Conservation (phyloP, 2,888 invertebrate species). For the Plagodis pulveraria region DNA sequence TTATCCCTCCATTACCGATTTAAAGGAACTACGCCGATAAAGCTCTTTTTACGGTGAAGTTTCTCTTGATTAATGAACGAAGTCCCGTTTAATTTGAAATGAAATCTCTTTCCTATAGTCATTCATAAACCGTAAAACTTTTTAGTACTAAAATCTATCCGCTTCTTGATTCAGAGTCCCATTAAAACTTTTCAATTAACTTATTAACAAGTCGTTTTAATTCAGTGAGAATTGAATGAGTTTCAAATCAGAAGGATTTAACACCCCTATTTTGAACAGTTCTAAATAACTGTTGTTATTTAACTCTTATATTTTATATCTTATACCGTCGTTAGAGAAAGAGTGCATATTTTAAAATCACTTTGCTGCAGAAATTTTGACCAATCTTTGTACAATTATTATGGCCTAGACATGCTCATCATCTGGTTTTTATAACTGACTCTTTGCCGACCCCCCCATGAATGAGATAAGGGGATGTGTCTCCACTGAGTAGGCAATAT, state of each 20-base stretch:
- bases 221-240: slow-evolving; percentile 7
- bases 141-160: slow-evolving; percentile 12
- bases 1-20: slow-evolving; percentile 9
- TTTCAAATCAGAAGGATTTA: neutral
- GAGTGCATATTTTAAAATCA: neutral
- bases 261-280: neutral
- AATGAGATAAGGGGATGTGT: too few species aligned
- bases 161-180: neutral
- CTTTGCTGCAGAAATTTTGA: too few species aligned
- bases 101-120: slow-evolving; percentile 13
- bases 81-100: slow-evolving; percentile 15
- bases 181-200: slow-evolving; percentile 16
- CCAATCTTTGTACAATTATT: too few species aligned
- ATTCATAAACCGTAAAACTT: slow-evolving; percentile 23
- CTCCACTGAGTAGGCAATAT: too few species aligned
- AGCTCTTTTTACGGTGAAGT: slow-evolving; percentile 9
- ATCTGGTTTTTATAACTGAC: too few species aligned
- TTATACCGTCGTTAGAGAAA: neutral
- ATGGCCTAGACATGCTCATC: too few species aligned
- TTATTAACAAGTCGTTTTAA: slow-evolving; percentile 5
- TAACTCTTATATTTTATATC: too few species aligned
- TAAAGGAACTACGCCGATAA: neutral
- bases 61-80: slow-evolving; percentile 22
- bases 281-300: too few species aligned
- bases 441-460: too few species aligned